These are phyloP conservation scores for Hyperoodon ampullatus DNA, from an alignment of 2,113 vertebrate species.

Conservation along the genomic window DNA sequence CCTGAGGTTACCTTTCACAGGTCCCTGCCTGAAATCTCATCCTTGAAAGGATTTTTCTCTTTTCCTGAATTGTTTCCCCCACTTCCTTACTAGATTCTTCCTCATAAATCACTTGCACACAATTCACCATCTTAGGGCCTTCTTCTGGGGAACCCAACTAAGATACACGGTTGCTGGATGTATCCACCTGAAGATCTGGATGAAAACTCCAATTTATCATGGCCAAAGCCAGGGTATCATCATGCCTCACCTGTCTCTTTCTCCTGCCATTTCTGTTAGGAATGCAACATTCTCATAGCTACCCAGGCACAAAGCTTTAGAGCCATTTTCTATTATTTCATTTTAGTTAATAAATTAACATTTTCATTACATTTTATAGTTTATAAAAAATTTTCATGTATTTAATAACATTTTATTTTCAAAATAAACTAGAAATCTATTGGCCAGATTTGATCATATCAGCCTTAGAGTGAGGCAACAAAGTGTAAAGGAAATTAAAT, in stretches of 20 bases:
- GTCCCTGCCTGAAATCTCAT: background rate
- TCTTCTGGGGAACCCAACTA: background rate
- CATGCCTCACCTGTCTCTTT: too few relatives aligned
- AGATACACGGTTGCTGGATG: background rate
- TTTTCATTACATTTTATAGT: background rate
- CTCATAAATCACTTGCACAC: background rate
- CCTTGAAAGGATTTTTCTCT: background rate
- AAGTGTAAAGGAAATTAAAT: constrained; percentile 31
- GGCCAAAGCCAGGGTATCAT: background rate
- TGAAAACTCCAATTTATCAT: background rate
- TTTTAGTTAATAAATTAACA: background rate
- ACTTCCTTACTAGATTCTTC: background rate
- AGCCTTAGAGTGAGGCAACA: background rate
- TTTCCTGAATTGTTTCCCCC: background rate
- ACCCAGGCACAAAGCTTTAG: background rate
- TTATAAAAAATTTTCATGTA: background rate
- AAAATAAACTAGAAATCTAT: constrained; percentile 32
- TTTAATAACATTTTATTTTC: background rate
- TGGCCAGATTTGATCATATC: background rate
- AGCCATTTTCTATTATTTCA: background rate
- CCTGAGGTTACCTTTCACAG: background rate
- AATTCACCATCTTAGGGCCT: background rate
- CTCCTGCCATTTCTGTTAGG: background rate
- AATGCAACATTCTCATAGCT: background rate
- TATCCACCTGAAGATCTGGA: background rate